phyloP scores from a whole-genome alignment of 2,888 invertebrate genomes.

The Meteorus cinctellus region DNA sequence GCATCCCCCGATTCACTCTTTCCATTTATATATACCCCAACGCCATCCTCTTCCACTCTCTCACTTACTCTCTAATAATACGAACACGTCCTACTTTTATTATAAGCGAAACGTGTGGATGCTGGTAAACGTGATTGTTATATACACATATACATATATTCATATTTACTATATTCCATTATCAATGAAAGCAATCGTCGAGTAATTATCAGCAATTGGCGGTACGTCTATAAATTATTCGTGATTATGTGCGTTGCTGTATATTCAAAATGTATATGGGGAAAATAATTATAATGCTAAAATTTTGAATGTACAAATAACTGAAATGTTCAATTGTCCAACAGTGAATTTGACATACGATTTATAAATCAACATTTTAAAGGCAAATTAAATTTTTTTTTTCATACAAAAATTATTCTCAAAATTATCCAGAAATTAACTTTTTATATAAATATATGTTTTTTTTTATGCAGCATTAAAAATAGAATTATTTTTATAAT shows the following conservation, averaged over 20 bases:
- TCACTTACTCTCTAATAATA: conserved; percentile 11
- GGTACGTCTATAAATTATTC: conserved; percentile 57
- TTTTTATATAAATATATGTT: too few relatives aligned
- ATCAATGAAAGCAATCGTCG: conserved; percentile 60
- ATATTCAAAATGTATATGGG: background rate
- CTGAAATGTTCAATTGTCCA: background rate
- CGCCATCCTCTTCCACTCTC: background rate
- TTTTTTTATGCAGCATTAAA: too few relatives aligned
- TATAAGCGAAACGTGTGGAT: conserved; percentile 41
- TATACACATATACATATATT: conserved; percentile 32
- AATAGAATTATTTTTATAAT: too few relatives aligned
- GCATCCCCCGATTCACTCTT: background rate
- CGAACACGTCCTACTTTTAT: conserved; percentile 27
- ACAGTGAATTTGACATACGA: background rate
- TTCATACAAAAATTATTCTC: too few relatives aligned
- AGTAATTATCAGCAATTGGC: conserved; percentile 63
- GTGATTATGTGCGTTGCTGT: background rate
- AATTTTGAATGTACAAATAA: background rate
- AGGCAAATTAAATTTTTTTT: too few relatives aligned
- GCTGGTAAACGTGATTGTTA: conserved; percentile 16
- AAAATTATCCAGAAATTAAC: too few relatives aligned
- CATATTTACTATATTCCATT: conserved; percentile 55
- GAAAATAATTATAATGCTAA: background rate
- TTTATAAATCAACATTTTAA: background rate
- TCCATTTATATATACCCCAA: conserved; percentile 4